Evolutionary conservation across 2,888 invertebrate species (phyloP).

Genomic region (Cacoxenus indagator): DNA sequence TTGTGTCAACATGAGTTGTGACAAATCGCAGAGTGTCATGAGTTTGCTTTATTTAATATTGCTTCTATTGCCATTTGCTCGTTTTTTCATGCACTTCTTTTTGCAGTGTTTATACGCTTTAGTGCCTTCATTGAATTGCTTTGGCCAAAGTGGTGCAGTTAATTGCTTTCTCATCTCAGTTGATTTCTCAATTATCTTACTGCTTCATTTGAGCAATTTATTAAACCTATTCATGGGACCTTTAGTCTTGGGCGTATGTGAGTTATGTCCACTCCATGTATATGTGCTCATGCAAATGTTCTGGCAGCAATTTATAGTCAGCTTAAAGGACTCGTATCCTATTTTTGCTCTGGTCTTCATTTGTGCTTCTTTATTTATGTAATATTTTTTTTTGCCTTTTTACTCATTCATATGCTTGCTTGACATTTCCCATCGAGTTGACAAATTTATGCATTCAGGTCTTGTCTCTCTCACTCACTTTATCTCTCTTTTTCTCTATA

Average conservation of each 20-base stretch:
- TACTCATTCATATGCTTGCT: slow-evolving; percentile 62
- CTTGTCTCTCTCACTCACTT: slow-evolving; percentile 29
- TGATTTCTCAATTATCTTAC: background rate
- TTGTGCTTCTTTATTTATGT: slow-evolving; percentile 16
- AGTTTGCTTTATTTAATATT: slow-evolving; percentile 44
- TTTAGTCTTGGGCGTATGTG: background rate
- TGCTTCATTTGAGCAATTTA: background rate
- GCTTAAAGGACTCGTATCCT: background rate
- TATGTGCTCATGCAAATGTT: background rate
- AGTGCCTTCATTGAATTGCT: background rate
- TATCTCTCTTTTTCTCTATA: background rate
- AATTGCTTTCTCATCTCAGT: slow-evolving; percentile 8
- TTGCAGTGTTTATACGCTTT: background rate
- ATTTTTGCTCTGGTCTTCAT: background rate
- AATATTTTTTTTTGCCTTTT: slow-evolving; percentile 15
- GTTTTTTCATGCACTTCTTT: background rate
- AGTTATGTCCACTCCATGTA: background rate
- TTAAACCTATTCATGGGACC: background rate
- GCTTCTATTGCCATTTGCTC: background rate
- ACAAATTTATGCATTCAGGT: slow-evolving; percentile 34
- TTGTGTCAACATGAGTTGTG: slow-evolving; percentile 57
- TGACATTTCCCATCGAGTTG: slow-evolving; percentile 32
- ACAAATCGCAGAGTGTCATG: slow-evolving; percentile 58
- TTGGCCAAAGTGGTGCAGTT: background rate
- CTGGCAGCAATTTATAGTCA: slow-evolving; percentile 19